Conservation (phyloP, 2,113 vertebrate species). For the Galemys pyrenaicus region DNA sequence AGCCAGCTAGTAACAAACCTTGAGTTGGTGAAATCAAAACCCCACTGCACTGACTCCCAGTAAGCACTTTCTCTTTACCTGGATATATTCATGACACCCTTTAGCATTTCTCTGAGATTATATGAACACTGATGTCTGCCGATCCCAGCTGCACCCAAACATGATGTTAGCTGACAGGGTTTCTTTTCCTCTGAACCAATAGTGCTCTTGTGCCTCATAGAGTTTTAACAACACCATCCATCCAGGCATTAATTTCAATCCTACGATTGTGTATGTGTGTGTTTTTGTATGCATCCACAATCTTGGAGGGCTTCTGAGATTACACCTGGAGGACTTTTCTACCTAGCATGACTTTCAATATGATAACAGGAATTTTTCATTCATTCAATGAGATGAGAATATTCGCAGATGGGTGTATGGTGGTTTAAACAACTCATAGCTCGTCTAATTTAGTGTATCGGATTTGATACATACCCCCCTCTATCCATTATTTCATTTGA, state of each 20-base stretch:
- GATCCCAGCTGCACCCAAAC: rapidly evolving
- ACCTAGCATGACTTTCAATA: neutral
- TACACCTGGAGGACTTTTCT: neutral
- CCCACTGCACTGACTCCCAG: neutral
- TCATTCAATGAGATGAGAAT: neutral
- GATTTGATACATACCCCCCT: neutral
- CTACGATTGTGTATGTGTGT: too few species aligned
- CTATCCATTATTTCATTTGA: neutral
- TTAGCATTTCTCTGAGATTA: neutral
- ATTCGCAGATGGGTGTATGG: neutral
- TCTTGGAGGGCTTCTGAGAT: neutral
- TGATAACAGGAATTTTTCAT: neutral
- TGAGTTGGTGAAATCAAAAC: neutral
- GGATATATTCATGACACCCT: neutral
- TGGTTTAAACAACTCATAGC: neutral
- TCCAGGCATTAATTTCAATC: too few species aligned
- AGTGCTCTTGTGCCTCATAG: neutral
- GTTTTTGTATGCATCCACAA: neutral
- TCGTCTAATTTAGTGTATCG: neutral
- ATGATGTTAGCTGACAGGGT: neutral
- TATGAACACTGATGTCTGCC: neutral
- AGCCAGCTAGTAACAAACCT: neutral
- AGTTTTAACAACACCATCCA: neutral
- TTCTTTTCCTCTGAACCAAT: neutral
- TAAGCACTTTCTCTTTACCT: neutral